Percentiles rank a stretch among this genome's conserved stretches.
phyloP scores from a whole-genome alignment of 2,113 vertebrate genomes.

The Brienomyrus longianalis region DNA sequence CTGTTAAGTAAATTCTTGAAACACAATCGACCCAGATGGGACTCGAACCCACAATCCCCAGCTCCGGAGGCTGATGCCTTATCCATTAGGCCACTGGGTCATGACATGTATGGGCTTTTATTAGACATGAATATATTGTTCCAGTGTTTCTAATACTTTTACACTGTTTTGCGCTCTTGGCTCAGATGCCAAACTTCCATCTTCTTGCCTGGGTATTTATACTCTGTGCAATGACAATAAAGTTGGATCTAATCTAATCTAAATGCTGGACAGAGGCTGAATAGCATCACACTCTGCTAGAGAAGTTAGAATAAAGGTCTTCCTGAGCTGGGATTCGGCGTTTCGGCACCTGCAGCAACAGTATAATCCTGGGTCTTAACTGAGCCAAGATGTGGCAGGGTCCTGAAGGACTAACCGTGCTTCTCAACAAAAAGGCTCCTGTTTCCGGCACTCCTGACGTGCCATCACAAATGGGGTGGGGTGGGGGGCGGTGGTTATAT shows the following conservation, averaged over 20 bases:
- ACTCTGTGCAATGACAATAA: neutral
- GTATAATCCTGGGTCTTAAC: neutral
- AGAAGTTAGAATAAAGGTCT: neutral
- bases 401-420: neutral
- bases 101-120: conserved; percentile 31
- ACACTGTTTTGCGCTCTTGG: neutral
- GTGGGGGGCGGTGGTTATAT: neutral
- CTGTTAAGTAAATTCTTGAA: neutral
- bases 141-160: too few species aligned
- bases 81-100: conserved; percentile 99
- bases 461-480: neutral
- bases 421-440: neutral
- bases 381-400: neutral
- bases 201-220: neutral
- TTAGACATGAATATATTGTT: neutral
- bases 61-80: conserved; percentile 99
- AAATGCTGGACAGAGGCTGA: neutral
- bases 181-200: neutral
- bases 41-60: conserved; percentile 99
- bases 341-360: neutral
- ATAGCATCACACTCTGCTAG: neutral
- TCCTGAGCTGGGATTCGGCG: neutral
- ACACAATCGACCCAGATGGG: conserved; percentile 82
- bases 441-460: neutral
- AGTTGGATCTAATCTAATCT: neutral